A percentile compares a stretch with the other conserved stretches of the same genome.
Conservation (phyloP, 2,888 invertebrate genomes). For the Machimus rusticus region DNA sequence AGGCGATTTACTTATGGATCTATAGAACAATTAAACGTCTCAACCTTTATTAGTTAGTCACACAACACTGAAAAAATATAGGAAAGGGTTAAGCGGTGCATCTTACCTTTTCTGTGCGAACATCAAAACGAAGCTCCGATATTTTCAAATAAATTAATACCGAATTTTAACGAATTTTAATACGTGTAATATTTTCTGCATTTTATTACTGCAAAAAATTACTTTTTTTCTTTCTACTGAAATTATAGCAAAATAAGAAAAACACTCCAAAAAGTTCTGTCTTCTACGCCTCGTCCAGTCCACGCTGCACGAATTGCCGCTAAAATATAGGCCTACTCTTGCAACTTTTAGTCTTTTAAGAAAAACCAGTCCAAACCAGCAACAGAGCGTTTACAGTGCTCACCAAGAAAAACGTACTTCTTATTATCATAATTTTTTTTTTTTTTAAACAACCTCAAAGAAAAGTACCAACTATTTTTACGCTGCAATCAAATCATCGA, state of each 20-base stretch:
- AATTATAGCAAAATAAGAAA: conserved; percentile 42
- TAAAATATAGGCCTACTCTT: background rate
- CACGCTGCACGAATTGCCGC: background rate
- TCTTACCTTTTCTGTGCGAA: conserved; percentile 50
- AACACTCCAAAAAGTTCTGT: conserved; percentile 38
- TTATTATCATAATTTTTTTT: background rate
- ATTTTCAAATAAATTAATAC: conserved; percentile 32
- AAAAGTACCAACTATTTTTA: conserved; percentile 6
- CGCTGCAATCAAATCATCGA: background rate
- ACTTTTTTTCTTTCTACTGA: conserved; percentile 25
- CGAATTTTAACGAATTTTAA: background rate
- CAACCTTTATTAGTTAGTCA: conserved; percentile 34
- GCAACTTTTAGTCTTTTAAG: background rate
- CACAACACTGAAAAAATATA: conserved; percentile 41
- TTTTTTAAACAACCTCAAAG: background rate
- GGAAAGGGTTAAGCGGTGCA: conserved; percentile 47
- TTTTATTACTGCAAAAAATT: background rate
- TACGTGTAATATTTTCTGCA: background rate
- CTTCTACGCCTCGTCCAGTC: conserved; percentile 11
- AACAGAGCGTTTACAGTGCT: background rate
- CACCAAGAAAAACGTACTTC: background rate
- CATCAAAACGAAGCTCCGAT: conserved; percentile 50
- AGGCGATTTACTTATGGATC: conserved; percentile 21
- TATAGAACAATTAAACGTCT: background rate
- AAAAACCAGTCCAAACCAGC: background rate